Evolutionary conservation across 2,797 vertebrate species (phyloP).

Genomic region (Urophycis tenuis): DNA sequence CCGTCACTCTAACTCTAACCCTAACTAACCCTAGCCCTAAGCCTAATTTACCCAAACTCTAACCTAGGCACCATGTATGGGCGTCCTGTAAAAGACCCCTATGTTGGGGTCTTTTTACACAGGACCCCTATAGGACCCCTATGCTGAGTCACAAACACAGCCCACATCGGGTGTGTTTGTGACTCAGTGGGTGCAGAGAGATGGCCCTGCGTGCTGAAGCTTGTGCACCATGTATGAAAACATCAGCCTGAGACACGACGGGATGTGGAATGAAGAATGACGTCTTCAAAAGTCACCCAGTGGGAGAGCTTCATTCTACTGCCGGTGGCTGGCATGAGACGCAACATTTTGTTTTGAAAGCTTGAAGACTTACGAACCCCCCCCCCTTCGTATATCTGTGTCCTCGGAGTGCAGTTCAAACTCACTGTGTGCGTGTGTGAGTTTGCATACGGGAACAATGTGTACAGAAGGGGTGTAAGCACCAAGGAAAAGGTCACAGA

Average conservation of each 20-base stretch:
- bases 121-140: too few relatives aligned
- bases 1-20: too few relatives aligned
- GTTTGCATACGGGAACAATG: conserved; percentile 32
- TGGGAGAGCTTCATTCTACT: conserved; percentile 36
- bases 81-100: conserved; percentile 11
- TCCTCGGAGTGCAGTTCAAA: background rate
- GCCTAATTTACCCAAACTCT: too few relatives aligned
- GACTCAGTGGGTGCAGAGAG: conserved; percentile 50
- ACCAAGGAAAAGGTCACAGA: background rate
- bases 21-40: too few relatives aligned
- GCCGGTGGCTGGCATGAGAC: conserved; percentile 45
- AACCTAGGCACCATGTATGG: conserved; percentile 21
- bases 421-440: conserved; percentile 12
- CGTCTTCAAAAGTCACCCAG: conserved; percentile 32
- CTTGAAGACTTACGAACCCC: background rate
- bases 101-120: too few relatives aligned
- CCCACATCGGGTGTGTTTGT: conserved; percentile 34
- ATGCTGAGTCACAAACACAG: too few relatives aligned
- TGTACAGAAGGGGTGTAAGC: conserved; percentile 9
- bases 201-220: conserved; percentile 25
- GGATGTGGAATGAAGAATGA: conserved; percentile 24
- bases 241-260: conserved; percentile 37
- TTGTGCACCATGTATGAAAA: conserved; percentile 25
- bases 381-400: background rate
- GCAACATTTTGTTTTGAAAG: conserved; percentile 17